These are phyloP conservation scores for Philereme transversata DNA, from an alignment of 2,888 invertebrate species.

Conservation along the genomic window DNA sequence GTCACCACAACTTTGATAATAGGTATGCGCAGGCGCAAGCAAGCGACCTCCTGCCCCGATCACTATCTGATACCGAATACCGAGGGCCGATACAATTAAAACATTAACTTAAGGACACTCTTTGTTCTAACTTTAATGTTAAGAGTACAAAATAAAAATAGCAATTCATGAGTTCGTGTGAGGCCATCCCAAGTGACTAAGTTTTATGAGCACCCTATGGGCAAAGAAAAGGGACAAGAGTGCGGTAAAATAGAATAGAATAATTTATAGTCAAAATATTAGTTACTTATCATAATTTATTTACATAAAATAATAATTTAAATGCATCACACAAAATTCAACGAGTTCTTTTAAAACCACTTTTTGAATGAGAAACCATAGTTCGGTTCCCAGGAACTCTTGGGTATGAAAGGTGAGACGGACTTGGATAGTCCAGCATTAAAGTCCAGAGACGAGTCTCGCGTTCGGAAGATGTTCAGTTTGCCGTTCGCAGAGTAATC, in stretches of 20 bases:
- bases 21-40: conserved; percentile 49
- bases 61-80: conserved; percentile 62
- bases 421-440: conserved; percentile 52
- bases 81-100: conserved; percentile 61
- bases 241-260: too few species aligned
- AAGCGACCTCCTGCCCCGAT: conserved; percentile 66
- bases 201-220: too few species aligned
- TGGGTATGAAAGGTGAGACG: conserved; percentile 44
- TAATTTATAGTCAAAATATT: too few species aligned
- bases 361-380: conserved; percentile 45
- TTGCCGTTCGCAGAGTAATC: conserved; percentile 54
- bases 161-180: too few species aligned
- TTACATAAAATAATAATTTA: too few species aligned
- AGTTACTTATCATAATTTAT: too few species aligned
- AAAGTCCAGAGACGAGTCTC: conserved; percentile 48
- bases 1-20: too few species aligned
- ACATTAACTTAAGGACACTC: conserved; percentile 59
- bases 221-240: too few species aligned
- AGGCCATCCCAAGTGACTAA: too few species aligned
- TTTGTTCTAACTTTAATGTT: conserved; percentile 36
- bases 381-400: conserved; percentile 48
- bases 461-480: conserved; percentile 49
- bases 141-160: too few species aligned
- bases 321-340: too few species aligned
- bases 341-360: conserved; percentile 36